These are phyloP conservation scores for Micrasema minimum DNA, from an alignment of 1,140 invertebrate species.

Conservation along the genomic window DNA sequence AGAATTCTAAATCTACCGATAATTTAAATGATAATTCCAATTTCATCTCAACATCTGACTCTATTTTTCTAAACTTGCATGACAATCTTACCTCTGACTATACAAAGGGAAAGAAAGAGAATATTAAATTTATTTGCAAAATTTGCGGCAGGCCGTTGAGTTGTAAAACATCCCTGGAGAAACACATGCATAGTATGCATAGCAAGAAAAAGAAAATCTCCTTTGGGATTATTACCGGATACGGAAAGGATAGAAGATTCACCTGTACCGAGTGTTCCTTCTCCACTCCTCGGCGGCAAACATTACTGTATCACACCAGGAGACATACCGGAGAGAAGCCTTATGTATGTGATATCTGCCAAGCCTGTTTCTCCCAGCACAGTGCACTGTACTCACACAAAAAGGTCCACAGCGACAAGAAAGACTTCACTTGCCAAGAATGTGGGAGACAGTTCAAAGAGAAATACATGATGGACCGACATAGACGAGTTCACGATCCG, in stretches of 20 bases:
- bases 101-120: neutral
- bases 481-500: constrained; percentile 60
- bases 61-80: neutral
- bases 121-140: constrained; percentile 32
- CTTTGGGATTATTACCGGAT: constrained; percentile 52
- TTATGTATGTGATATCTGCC: constrained; percentile 64
- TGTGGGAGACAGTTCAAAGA: constrained; percentile 73
- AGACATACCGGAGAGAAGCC: constrained; percentile 68
- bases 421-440: constrained; percentile 68
- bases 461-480: constrained; percentile 60
- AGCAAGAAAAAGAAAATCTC: constrained; percentile 54
- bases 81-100: no score
- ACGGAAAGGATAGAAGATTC: constrained; percentile 56
- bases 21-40: neutral
- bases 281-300: constrained; percentile 61
- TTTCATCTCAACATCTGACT: neutral
- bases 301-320: constrained; percentile 62
- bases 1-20: neutral
- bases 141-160: constrained; percentile 35
- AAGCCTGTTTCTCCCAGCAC: constrained; percentile 69
- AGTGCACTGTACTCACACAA: constrained; percentile 63
- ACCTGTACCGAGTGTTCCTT: constrained; percentile 62
- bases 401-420: constrained; percentile 63
- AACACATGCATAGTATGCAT: constrained; percentile 34
- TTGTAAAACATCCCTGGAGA: constrained; percentile 32